Percentiles rank a stretch among this genome's conserved stretches.
These are phyloP conservation scores for Drosophila azteca DNA, from an alignment of 1,140 invertebrate genomes.

Conservation along the genomic window DNA sequence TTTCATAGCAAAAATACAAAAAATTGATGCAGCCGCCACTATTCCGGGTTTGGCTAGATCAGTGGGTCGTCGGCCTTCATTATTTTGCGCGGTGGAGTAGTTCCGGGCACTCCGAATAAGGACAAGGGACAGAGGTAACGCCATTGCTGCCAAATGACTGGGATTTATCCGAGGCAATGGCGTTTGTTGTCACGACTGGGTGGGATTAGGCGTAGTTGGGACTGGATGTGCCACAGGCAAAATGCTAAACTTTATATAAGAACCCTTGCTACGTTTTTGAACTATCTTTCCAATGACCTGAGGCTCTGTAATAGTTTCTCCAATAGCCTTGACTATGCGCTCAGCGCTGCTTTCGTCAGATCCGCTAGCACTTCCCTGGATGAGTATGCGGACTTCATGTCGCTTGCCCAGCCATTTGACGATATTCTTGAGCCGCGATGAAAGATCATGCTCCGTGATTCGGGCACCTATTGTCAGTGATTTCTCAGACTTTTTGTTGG, in stretches of 20 bases:
- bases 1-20: constrained; percentile 47
- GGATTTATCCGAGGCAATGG: constrained; percentile 31
- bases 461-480: constrained; percentile 86
- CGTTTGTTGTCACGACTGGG: constrained; percentile 60
- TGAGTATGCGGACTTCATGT: constrained; percentile 86
- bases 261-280: constrained; percentile 86
- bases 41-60: neutral
- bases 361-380: constrained; percentile 84
- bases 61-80: neutral
- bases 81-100: constrained; percentile 15
- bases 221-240: constrained; percentile 75
- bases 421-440: constrained; percentile 86
- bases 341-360: constrained; percentile 84
- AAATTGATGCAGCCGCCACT: constrained; percentile 8
- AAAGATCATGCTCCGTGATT: constrained; percentile 87
- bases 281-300: constrained; percentile 84
- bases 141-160: neutral
- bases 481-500: constrained; percentile 84
- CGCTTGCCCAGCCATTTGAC: constrained; percentile 87
- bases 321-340: constrained; percentile 84
- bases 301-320: constrained; percentile 84
- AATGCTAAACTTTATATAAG: constrained; percentile 86
- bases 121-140: neutral
- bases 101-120: neutral
- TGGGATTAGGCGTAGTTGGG: neutral